Conservation (phyloP, 2,797 vertebrate species). For the Melanotaenia parkinsoni region DNA sequence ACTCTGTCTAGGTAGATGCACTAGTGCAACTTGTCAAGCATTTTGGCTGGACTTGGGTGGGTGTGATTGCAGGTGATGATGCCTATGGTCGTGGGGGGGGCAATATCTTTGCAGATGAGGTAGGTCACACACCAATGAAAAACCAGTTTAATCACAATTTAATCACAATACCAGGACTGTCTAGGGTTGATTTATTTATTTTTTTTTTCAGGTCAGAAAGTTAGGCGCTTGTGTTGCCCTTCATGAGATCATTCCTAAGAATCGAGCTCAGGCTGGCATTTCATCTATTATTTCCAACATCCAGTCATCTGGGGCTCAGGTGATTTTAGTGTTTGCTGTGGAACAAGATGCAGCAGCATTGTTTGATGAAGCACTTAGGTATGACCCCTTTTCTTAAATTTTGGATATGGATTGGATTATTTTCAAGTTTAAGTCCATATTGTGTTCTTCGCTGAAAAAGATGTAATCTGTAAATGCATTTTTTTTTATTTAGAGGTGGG, state of each 20-base stretch:
- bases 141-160: not conserved
- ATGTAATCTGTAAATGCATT: not conserved
- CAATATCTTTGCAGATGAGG: conserved; percentile 79
- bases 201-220: conserved; percentile 59
- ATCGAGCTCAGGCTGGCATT: conserved; percentile 70
- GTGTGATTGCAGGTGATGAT: conserved; percentile 84
- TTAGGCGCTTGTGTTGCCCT: conserved; percentile 81
- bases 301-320: conserved; percentile 72
- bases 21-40: conserved; percentile 83
- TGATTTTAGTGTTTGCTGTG: conserved; percentile 85
- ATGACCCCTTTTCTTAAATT: conserved; percentile 44
- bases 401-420: not conserved
- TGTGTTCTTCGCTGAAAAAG: conserved; percentile 15
- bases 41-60: conserved; percentile 87
- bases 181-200: not conserved
- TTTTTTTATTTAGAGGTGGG: conserved; percentile 59
- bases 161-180: not conserved
- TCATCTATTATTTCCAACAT: conserved; percentile 77
- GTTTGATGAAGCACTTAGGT: conserved; percentile 78
- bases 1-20: conserved; percentile 73
- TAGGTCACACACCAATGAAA: conserved; percentile 30
- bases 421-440: not conserved
- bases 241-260: conserved; percentile 84
- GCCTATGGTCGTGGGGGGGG: conserved; percentile 84
- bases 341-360: conserved; percentile 83